Conservation (phyloP, 2,797 vertebrate species). For the Naso thynnoides region DNA sequence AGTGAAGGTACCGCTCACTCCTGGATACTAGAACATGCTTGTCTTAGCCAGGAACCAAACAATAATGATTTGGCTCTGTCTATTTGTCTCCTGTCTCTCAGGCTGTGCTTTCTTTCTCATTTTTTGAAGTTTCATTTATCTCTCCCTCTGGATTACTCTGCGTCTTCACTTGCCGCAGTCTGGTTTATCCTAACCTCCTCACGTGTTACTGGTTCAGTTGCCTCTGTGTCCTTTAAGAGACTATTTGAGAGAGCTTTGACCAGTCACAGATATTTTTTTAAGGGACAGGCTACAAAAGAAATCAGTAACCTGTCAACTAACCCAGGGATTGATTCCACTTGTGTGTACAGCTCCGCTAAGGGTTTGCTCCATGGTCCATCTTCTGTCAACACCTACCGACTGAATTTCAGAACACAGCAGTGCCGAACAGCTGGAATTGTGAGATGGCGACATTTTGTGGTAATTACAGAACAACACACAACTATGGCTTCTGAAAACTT, state of each 20-base stretch:
- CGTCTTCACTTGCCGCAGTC: background rate
- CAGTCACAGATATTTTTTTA: slow-evolving; percentile 7
- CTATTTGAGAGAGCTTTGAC: slow-evolving; percentile 26
- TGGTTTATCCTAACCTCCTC: slow-evolving; percentile 19
- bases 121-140: slow-evolving; percentile 23
- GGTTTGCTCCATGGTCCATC: no score
- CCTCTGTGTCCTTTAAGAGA: slow-evolving; percentile 8
- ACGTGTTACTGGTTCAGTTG: slow-evolving; percentile 8
- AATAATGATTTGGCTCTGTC: slow-evolving; percentile 40
- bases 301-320: slow-evolving; percentile 12
- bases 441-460: no score
- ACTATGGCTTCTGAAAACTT: no score
- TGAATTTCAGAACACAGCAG: no score
- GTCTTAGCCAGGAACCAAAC: slow-evolving; percentile 54
- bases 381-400: no score
- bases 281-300: background rate
- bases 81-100: slow-evolving; percentile 8
- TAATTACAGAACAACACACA: no score
- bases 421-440: no score
- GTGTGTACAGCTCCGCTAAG: no score
- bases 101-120: slow-evolving; percentile 17
- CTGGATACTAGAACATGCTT: slow-evolving; percentile 62
- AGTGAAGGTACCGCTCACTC: slow-evolving; percentile 78
- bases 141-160: slow-evolving; percentile 23
- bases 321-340: no score